Conservation (phyloP, 2,888 invertebrate species). For the Cerceris rybyensis region DNA sequence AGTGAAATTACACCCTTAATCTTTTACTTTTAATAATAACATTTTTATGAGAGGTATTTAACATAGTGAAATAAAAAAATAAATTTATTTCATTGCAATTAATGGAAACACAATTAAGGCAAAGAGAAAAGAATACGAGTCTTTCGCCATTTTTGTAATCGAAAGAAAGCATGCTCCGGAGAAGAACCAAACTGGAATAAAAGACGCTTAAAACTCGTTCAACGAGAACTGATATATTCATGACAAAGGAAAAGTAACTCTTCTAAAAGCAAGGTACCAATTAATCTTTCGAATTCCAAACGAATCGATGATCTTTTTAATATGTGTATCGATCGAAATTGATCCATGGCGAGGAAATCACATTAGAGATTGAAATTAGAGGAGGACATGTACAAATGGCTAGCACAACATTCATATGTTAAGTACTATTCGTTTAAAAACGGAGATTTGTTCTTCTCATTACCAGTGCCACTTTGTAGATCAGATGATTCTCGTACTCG, state of each 20-base stretch:
- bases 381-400: constrained; percentile 48
- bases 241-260: neutral
- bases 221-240: too few relatives aligned
- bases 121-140: too few relatives aligned
- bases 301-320: neutral
- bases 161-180: too few relatives aligned
- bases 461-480: constrained; percentile 97
- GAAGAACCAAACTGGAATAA: too few relatives aligned
- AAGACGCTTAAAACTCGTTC: too few relatives aligned
- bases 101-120: too few relatives aligned
- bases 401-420: constrained; percentile 45
- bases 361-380: constrained; percentile 42
- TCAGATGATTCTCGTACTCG: constrained; percentile 98
- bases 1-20: neutral
- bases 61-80: too few relatives aligned
- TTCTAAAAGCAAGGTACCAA: neutral
- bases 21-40: too few relatives aligned
- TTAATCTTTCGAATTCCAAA: neutral
- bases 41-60: too few relatives aligned
- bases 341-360: neutral
- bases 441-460: constrained; percentile 66
- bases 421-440: constrained; percentile 57
- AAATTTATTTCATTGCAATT: too few relatives aligned
- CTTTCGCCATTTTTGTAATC: too few relatives aligned
- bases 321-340: neutral